Percentiles rank a stretch among this genome's conserved stretches.
Evolutionary conservation across 2,888 invertebrate species (phyloP).

Genomic region (Myopa tessellatipennis): DNA sequence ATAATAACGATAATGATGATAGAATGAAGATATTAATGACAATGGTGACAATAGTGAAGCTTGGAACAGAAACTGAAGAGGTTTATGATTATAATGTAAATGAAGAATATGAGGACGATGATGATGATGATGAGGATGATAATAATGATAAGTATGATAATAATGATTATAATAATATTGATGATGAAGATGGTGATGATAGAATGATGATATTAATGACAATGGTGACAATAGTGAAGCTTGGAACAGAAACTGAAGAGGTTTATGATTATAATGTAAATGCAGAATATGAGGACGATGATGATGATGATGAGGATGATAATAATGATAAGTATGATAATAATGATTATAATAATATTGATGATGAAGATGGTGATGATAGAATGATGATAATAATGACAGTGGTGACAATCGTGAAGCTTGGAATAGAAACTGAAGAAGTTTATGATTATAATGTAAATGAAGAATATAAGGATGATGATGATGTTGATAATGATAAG

Average conservation of each 20-base stretch:
- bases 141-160: background rate
- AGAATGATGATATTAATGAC: slow-evolving; percentile 15
- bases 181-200: slow-evolving; percentile 12
- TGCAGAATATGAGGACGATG: slow-evolving; percentile 39
- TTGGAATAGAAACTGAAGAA: background rate
- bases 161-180: background rate
- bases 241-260: slow-evolving; percentile 29
- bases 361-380: background rate
- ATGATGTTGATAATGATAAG: background rate
- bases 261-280: too few relatives aligned
- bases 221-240: slow-evolving; percentile 36
- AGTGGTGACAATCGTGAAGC: background rate
- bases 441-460: background rate
- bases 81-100: too few relatives aligned
- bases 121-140: slow-evolving; percentile 19
- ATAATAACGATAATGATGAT: background rate
- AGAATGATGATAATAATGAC: slow-evolving; percentile 39
- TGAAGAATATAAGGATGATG: background rate
- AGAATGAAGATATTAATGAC: slow-evolving; percentile 16
- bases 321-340: slow-evolving; percentile 38
- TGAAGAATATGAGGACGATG: slow-evolving; percentile 39
- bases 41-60: slow-evolving; percentile 36
- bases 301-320: slow-evolving; percentile 38
- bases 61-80: slow-evolving; percentile 29
- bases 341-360: slow-evolving; percentile 36